These are phyloP conservation scores for Prosapia bicincta DNA, from an alignment of 2,888 invertebrate genomes.

Conservation along the genomic window DNA sequence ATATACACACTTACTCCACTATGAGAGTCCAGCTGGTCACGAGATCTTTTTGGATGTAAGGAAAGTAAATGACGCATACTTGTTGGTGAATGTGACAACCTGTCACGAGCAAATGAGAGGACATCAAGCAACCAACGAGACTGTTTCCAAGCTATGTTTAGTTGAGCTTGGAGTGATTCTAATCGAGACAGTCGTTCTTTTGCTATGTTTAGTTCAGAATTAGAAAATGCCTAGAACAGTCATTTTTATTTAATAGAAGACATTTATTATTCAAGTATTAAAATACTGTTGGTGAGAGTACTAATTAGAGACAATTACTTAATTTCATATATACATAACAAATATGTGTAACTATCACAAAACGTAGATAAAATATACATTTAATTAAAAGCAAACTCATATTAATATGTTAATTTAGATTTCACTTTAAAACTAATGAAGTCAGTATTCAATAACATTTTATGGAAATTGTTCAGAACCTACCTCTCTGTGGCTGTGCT, in stretches of 20 bases:
- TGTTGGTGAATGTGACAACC: constrained; percentile 46
- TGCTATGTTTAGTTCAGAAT: constrained; percentile 78
- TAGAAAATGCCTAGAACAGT: constrained; percentile 86
- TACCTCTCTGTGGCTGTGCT: constrained; percentile 85
- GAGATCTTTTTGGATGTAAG: constrained; percentile 38
- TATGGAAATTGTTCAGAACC: too few relatives aligned
- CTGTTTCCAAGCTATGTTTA: constrained; percentile 90
- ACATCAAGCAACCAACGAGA: constrained; percentile 96
- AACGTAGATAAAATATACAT: too few relatives aligned
- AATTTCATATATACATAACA: too few relatives aligned
- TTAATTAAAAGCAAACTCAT: too few relatives aligned
- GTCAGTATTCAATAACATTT: too few relatives aligned
- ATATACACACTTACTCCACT: constrained; percentile 42
- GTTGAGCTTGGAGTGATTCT: constrained; percentile 77
- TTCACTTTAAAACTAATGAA: too few relatives aligned
- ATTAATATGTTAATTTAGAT: too few relatives aligned
- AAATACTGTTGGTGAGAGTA: too few relatives aligned
- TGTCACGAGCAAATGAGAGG: constrained; percentile 89
- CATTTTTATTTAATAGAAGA: too few relatives aligned
- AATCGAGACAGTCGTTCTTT: constrained; percentile 80
- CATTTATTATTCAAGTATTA: too few relatives aligned
- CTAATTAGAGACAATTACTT: too few relatives aligned
- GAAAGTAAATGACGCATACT: constrained; percentile 46
- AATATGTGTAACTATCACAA: too few relatives aligned
- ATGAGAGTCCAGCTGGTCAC: constrained; percentile 37